phyloP scores from a whole-genome alignment of 2,113 vertebrate species.

The Serinus canaria region DNA sequence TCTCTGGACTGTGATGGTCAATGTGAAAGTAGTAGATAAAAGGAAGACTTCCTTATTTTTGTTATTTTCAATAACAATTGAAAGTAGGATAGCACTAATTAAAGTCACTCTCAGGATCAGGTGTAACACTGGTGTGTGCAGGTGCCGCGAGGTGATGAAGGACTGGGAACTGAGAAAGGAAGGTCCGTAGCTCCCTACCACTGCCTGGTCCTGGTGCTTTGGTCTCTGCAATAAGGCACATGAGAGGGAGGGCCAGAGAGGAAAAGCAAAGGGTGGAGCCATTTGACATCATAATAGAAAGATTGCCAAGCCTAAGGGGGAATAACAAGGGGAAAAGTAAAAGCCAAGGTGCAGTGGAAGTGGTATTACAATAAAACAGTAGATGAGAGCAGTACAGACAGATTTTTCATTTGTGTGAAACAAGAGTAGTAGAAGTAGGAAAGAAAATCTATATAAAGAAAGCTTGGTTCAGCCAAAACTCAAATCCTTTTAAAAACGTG shows the following conservation, averaged over 20 bases:
- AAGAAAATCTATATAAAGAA: neutral
- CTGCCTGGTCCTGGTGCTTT: neutral
- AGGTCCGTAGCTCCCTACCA: neutral
- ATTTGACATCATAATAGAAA: neutral
- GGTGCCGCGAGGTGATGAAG: neutral
- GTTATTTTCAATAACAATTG: neutral
- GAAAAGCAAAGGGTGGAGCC: neutral
- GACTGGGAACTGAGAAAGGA: neutral
- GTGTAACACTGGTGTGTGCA: neutral
- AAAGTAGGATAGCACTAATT: neutral
- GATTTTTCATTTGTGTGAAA: neutral
- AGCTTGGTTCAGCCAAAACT: neutral
- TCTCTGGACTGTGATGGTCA: neutral
- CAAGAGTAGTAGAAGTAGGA: neutral
- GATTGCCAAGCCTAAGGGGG: neutral
- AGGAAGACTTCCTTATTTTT: neutral
- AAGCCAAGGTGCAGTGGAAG: neutral
- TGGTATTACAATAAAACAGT: neutral
- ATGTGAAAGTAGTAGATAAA: neutral
- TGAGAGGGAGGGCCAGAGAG: neutral
- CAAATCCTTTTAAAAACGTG: neutral
- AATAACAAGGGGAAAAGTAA: neutral
- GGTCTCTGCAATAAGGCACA: neutral
- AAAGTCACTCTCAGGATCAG: neutral
- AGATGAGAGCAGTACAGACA: neutral